Conservation (phyloP, 2,113 vertebrate species). For the Sialia sialis region DNA sequence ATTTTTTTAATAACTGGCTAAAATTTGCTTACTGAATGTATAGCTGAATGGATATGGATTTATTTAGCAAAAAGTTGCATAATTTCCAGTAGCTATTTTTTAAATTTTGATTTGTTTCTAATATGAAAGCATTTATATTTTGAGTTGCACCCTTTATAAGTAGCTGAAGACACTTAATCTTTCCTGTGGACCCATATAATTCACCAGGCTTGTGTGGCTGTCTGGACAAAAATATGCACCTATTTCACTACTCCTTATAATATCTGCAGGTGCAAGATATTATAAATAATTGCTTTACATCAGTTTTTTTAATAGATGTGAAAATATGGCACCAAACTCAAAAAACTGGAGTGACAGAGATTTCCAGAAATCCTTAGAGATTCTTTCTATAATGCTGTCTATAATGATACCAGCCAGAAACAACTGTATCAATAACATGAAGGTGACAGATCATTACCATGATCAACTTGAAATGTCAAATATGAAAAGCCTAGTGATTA, state of each 20-base stretch:
- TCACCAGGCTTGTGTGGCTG: not conserved
- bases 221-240: not conserved
- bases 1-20: not conserved
- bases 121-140: not conserved
- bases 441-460: not conserved
- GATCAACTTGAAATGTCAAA: not conserved
- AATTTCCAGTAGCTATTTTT: not conserved
- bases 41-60: not conserved
- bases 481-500: not conserved
- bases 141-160: not conserved
- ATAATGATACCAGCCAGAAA: not conserved
- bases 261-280: not conserved
- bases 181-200: not conserved
- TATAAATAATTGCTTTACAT: not conserved
- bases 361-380: not conserved
- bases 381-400: not conserved
- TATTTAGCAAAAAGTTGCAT: not conserved
- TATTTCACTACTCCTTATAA: not conserved
- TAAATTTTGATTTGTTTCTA: not conserved
- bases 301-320: not conserved
- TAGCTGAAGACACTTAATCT: not conserved
- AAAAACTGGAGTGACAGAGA: not conserved
- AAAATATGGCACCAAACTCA: not conserved
- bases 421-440: not conserved
- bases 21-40: not conserved